Conservation (phyloP, 1,140 invertebrate genomes). For the Procambarus virginalis region DNA sequence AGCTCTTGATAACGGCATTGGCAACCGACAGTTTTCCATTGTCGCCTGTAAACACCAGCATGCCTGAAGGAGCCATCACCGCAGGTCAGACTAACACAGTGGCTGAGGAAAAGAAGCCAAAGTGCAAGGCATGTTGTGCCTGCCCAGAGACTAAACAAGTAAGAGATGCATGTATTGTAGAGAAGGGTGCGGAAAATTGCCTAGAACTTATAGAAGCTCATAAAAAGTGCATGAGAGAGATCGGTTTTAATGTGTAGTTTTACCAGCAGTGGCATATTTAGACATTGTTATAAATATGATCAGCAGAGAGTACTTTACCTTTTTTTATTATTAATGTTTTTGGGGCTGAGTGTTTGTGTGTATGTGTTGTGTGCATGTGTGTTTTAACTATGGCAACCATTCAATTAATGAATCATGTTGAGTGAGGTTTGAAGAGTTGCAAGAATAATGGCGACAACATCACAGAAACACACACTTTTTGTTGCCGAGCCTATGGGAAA, state of each 20-base stretch:
- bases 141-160: conserved; percentile 96
- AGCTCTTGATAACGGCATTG: too few relatives aligned
- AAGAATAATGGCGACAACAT: conserved; percentile 87
- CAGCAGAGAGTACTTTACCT: background rate
- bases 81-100: background rate
- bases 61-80: conserved; percentile 24
- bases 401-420: background rate
- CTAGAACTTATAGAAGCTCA: conserved; percentile 93
- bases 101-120: conserved; percentile 74
- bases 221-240: conserved; percentile 94
- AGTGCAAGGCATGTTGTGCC: conserved; percentile 96
- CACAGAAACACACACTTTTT: conserved; percentile 95
- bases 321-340: background rate
- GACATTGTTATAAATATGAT: background rate
- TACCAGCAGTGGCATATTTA: conserved; percentile 7
- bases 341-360: background rate
- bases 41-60: conserved; percentile 12
- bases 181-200: conserved; percentile 91
- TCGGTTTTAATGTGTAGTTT: conserved; percentile 94
- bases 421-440: background rate
- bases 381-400: background rate
- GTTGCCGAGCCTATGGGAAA: conserved; percentile 96
- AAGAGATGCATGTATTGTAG: conserved; percentile 84
- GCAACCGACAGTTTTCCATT: background rate
- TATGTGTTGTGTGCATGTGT: background rate